Percentiles rank a stretch among this genome's conserved stretches.
phyloP scores from a whole-genome alignment of 2,888 invertebrate species.

The Trissolcus brochymenae region DNA sequence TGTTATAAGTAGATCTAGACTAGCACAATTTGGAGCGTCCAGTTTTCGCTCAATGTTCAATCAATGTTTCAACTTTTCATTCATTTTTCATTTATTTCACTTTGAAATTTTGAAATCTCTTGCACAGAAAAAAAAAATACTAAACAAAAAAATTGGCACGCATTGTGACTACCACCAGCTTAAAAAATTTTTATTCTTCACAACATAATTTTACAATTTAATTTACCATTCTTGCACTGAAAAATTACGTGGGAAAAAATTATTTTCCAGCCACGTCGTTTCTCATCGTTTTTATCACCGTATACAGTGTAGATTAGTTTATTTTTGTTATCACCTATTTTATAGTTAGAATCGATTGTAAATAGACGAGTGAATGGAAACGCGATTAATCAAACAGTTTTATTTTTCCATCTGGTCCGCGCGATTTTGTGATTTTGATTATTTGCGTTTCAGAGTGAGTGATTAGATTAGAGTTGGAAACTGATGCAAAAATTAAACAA shows the following conservation, averaged over 20 bases:
- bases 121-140: too few species aligned
- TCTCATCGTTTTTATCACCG: conserved; percentile 1
- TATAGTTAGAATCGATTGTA: conserved; percentile 30
- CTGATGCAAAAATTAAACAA: background rate
- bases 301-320: conserved; percentile 1
- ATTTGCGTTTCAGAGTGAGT: conserved; percentile 46
- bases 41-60: background rate
- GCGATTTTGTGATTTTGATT: conserved; percentile 41
- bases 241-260: background rate
- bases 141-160: conserved; percentile 6
- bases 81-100: background rate
- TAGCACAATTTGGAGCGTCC: background rate
- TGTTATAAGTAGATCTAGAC: conserved; percentile 16
- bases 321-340: conserved; percentile 26
- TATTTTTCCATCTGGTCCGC: conserved; percentile 36
- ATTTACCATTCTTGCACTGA: background rate
- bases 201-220: background rate
- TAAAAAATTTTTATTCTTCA: conserved; percentile 3
- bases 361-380: conserved; percentile 25
- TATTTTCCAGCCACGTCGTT: too few species aligned
- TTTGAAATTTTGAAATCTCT: background rate
- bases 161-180: conserved; percentile 48
- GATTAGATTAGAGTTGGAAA: conserved; percentile 27
- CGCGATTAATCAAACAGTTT: conserved; percentile 23
- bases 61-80: too few species aligned